Conservation (phyloP, 2,888 invertebrate species). For the Encarsia formosa region DNA sequence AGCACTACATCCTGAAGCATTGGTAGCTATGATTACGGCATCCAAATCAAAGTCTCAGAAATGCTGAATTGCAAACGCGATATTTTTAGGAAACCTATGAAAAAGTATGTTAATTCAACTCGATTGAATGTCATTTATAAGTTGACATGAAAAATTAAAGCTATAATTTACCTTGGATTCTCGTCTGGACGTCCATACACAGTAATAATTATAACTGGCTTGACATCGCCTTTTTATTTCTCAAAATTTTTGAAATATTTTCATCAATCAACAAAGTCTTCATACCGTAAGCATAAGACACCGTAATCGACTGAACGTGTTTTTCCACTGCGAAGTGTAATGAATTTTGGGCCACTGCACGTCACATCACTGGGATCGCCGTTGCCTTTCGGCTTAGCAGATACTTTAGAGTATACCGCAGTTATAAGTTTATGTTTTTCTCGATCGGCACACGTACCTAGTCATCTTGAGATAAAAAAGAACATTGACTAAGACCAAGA, state of each 20-base stretch:
- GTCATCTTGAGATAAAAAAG: too few relatives aligned
- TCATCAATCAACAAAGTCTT: constrained; percentile 15
- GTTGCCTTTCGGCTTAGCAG: constrained; percentile 31
- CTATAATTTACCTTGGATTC: too few relatives aligned
- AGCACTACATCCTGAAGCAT: constrained; percentile 34
- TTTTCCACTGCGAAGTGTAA: constrained; percentile 40
- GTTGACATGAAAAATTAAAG: neutral
- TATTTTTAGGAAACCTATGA: constrained; percentile 7
- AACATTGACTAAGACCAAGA: too few relatives aligned
- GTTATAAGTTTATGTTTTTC: constrained; percentile 40
- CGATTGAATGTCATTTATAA: neutral
- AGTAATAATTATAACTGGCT: constrained; percentile 37
- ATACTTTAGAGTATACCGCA: constrained; percentile 37
- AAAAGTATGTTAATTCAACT: neutral
- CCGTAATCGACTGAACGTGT: constrained; percentile 34
- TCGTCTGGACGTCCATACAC: too few relatives aligned
- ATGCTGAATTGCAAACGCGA: constrained; percentile 23
- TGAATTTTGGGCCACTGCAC: constrained; percentile 47
- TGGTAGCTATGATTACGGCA: constrained; percentile 28
- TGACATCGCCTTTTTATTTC: constrained; percentile 26
- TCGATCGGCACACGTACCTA: too few relatives aligned
- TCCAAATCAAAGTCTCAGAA: constrained; percentile 25
- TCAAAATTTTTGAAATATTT: constrained; percentile 28
- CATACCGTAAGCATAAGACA: constrained; percentile 28
- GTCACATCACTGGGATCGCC: constrained; percentile 39